Percentiles rank a stretch among this genome's conserved stretches.
These are phyloP conservation scores for Ageneiosus marmoratus DNA, from an alignment of 2,113 vertebrate genomes.

Conservation along the genomic window DNA sequence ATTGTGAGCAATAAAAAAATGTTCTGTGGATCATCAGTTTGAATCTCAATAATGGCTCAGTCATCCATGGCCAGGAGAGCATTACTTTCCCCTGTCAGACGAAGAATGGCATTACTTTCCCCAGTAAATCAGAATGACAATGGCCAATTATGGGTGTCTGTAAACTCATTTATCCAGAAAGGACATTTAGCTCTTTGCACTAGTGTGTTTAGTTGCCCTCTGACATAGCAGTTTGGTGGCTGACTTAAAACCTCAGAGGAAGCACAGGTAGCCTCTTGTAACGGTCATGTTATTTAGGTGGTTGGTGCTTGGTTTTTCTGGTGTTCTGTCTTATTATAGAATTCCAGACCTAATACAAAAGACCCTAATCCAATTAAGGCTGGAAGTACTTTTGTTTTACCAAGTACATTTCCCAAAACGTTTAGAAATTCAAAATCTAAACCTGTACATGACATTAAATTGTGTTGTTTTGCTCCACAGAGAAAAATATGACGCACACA, in stretches of 20 bases:
- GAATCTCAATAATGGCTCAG: too few species aligned
- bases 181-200: background rate
- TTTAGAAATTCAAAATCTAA: background rate
- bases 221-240: background rate
- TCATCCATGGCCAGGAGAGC: too few species aligned
- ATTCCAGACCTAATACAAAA: background rate
- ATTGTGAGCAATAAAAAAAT: too few species aligned
- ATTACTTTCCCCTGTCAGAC: background rate
- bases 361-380: background rate
- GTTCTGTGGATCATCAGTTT: too few species aligned
- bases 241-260: background rate
- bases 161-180: background rate
- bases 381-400: background rate
- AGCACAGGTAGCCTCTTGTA: background rate
- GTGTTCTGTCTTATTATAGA: background rate
- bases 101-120: background rate
- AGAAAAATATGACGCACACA: background rate
- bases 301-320: background rate
- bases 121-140: background rate
- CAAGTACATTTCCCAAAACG: background rate
- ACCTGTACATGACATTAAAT: slow-evolving; percentile 2
- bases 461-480: background rate
- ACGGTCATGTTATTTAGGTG: background rate
- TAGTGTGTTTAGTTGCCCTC: background rate
- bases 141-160: background rate